Evolutionary conservation across 2,888 invertebrate species (phyloP), one percentile per base, ranked within the genome.

Genomic region (Lepetodrilus schrolli): DNA sequence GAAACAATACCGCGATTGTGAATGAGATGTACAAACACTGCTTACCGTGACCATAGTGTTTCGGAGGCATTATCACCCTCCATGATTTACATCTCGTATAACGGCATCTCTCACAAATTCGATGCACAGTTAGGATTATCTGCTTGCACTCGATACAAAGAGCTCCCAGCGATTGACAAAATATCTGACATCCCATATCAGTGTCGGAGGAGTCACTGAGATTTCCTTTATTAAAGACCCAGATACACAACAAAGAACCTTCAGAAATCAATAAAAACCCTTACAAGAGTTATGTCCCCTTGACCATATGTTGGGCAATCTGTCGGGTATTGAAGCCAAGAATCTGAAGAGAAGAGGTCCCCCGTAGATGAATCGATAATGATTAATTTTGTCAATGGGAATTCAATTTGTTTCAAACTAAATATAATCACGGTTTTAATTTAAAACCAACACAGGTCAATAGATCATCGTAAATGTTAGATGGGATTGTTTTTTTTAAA

Each of bases 211-310:
- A 58, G 26, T 17, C 58, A 26, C 58, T 58, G 26, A 26, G 58
- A 58, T 58, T 58, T 58, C 58, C 58, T 58, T 58, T 58, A 58
- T 58, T 58, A 26, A 58, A 58, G 30, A 26, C 17, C 7, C 34
- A 34, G 58, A 30, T 43, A 58, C 26, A 58, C 58, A n/a, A 58
- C 58, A 58, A 58, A 58, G 58, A 30, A 30, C 58, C n/a, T n/a
- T 58, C 17, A 30, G 34, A 58, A 58, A 58, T 58, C 58, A 58
- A 58, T 58, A 58, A 34, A n/a, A n/a, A n/a, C 34, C 58, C 17
- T 58, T 7, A 34, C 58, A 17, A n/a, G 58, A 58, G 58, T 58
- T 58, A 8, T 58, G 58, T 58, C 58, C 58, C 58, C 58, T 58
- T 58, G 30, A 58, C 26, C 58, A 58, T 58, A 58, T 58, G 58